These are phyloP conservation scores for Scalopus aquaticus DNA, from an alignment of 2,113 vertebrate genomes.

Conservation along the genomic window DNA sequence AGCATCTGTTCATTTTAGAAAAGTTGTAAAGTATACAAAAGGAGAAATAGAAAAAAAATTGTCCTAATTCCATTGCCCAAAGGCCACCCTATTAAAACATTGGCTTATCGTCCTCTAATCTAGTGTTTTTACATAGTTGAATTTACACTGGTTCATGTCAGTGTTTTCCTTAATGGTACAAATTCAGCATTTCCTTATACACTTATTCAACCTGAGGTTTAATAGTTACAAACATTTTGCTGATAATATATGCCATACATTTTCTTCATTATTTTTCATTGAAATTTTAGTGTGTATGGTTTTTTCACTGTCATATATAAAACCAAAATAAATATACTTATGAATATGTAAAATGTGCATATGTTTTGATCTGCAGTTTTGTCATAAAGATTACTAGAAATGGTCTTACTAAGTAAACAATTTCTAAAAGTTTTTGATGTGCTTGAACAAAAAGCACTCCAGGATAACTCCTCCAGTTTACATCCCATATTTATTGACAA, in stretches of 20 bases:
- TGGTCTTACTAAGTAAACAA: background rate
- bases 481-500: background rate
- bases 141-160: background rate
- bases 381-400: background rate
- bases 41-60: background rate
- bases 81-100: background rate
- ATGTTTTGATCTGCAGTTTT: background rate
- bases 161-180: background rate
- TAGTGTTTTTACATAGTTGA: background rate
- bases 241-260: background rate
- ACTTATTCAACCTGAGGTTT: background rate
- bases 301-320: background rate
- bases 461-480: background rate
- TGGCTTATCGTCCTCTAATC: background rate
- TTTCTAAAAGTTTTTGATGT: background rate
- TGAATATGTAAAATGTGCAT: background rate
- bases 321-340: background rate
- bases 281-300: background rate
- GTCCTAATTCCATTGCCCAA: background rate
- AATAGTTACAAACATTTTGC: background rate
- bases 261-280: conserved; percentile 20
- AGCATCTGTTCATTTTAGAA: background rate
- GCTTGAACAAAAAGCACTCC: background rate
- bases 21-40: background rate
- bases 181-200: background rate